These are phyloP conservation scores for Drosophila subpulchrella DNA, from an alignment of 1,140 invertebrate species.

Conservation along the genomic window DNA sequence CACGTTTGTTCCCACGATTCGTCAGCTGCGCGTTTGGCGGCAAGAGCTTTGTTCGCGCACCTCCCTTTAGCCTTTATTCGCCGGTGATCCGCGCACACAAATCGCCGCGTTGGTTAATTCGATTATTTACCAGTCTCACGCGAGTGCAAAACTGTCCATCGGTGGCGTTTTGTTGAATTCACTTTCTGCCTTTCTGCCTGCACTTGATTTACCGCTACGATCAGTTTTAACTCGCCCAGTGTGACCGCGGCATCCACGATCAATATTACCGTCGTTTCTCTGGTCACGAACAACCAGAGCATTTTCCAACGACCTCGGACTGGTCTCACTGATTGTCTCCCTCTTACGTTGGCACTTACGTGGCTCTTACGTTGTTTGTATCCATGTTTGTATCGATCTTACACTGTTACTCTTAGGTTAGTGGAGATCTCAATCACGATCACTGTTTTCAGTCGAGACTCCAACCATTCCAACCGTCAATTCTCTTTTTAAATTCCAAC, in stretches of 20 bases:
- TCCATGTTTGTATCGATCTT: too few relatives aligned
- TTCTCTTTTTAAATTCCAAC: neutral
- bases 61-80: neutral
- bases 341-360: too few relatives aligned
- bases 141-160: neutral
- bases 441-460: neutral
- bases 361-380: too few relatives aligned
- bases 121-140: neutral
- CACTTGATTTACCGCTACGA: slow-evolving; percentile 10
- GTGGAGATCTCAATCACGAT: neutral
- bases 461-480: neutral
- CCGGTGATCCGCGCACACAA: neutral
- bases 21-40: slow-evolving; percentile 28
- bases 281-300: too few relatives aligned
- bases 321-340: too few relatives aligned
- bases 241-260: too few relatives aligned
- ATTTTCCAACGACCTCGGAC: too few relatives aligned
- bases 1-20: slow-evolving; percentile 20
- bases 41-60: slow-evolving; percentile 25
- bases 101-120: neutral
- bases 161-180: neutral
- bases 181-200: neutral
- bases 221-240: neutral
- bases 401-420: neutral
- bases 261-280: too few relatives aligned